A percentile compares a stretch with the other conserved stretches of the same genome.
Evolutionary conservation across 1,140 invertebrate species (phyloP).

Genomic region (Bathynomus jamesi): DNA sequence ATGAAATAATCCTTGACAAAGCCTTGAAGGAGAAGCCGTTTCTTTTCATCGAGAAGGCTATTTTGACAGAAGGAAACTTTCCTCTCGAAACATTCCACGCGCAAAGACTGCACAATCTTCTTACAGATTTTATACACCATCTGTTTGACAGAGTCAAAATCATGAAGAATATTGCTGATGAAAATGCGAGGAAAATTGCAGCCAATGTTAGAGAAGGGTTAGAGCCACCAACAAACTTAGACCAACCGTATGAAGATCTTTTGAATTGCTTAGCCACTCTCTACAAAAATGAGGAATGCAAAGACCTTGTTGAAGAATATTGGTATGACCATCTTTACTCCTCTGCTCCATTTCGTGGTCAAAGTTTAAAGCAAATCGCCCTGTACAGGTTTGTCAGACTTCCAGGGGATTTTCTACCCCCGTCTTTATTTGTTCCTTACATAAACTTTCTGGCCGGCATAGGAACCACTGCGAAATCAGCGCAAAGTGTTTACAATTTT

Average conservation of each 20-base stretch:
- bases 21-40: conserved; percentile 56
- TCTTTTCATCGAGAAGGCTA: conserved; percentile 31
- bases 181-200: conserved; percentile 57
- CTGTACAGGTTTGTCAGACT: conserved; percentile 84
- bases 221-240: conserved; percentile 62
- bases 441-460: conserved; percentile 76
- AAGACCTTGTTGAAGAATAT: conserved; percentile 68
- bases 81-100: conserved; percentile 61
- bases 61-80: conserved; percentile 28
- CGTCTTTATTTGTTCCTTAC: conserved; percentile 76
- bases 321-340: conserved; percentile 57
- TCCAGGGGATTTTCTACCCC: conserved; percentile 76
- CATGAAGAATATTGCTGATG: conserved; percentile 73
- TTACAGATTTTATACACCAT: conserved; percentile 85
- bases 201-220: conserved; percentile 58
- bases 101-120: conserved; percentile 69
- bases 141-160: conserved; percentile 88
- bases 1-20: conserved; percentile 63
- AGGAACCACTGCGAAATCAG: conserved; percentile 60
- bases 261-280: conserved; percentile 67
- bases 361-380: conserved; percentile 52
- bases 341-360: conserved; percentile 20
- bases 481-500: conserved; percentile 74
- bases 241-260: conserved; percentile 75
- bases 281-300: conserved; percentile 65